phyloP scores from a whole-genome alignment of 2,888 invertebrate species.

The Drosophila borborema region DNA sequence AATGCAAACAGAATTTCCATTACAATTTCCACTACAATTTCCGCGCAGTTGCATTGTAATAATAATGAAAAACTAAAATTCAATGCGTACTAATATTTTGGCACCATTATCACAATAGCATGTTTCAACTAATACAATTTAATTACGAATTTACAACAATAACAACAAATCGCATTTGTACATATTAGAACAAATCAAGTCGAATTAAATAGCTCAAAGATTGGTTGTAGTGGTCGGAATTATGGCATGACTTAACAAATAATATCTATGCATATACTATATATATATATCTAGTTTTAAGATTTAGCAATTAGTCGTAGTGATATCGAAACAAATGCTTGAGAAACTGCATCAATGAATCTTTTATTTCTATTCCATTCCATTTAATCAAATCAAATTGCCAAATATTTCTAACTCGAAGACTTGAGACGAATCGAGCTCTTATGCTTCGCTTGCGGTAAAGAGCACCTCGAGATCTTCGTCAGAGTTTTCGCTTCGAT shows the following conservation, averaged over 20 bases:
- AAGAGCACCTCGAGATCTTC: conserved; percentile 51
- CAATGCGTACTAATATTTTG: conserved; percentile 38
- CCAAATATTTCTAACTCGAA: neutral
- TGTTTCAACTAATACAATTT: conserved; percentile 45
- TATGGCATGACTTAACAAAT: conserved; percentile 58
- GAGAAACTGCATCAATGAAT: conserved; percentile 34
- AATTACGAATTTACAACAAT: conserved; percentile 32
- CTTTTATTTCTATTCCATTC: conserved; percentile 4
- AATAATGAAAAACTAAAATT: conserved; percentile 13
- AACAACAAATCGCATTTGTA: conserved; percentile 44
- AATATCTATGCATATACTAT: conserved; percentile 4
- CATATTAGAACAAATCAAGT: conserved; percentile 29
- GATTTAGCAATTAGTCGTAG: conserved; percentile 32
- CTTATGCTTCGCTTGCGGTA: conserved; percentile 8
- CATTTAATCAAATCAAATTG: conserved; percentile 5
- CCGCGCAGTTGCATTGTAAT: conserved; percentile 28
- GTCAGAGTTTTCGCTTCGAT: neutral
- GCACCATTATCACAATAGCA: conserved; percentile 45
- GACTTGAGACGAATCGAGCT: neutral
- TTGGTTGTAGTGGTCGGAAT: conserved; percentile 82
- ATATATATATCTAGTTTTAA: conserved; percentile 17
- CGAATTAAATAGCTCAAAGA: conserved; percentile 72
- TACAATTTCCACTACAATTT: conserved; percentile 17
- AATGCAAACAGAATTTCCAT: conserved; percentile 19
- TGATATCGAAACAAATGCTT: conserved; percentile 23